Base-by-base conservation (phyloP, 2,888 invertebrate species). In the Agrochola lota region DNA sequence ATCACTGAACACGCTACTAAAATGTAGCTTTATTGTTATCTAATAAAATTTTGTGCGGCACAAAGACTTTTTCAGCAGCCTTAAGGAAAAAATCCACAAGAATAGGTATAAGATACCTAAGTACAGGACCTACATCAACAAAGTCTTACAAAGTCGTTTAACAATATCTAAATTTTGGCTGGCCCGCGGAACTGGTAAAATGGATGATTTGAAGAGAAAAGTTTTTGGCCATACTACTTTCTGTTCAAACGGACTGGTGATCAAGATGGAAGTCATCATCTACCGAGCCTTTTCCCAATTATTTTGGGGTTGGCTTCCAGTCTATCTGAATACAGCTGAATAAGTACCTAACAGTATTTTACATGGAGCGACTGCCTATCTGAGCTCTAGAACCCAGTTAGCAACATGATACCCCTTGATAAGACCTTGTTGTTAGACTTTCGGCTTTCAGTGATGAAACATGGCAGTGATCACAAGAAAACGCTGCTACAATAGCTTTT, bases 1-100 rank as follows among this genome's bases (percentile, higher is more conserved):
- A 85, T 78, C 80, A 81, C 83, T 78, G 85, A 73, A 83, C 77
- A 81, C 64, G 87, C 90, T 91, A 89, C 90, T 91, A 87, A 90
- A 90, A 84, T 85, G 75, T 73, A 63, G 62, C 62, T 79, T 74
- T 63, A 77, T 66, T 73, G 46, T 80, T 60, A 55, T 74, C 52
- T 49, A 11, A 52, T 57, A 69, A 73, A 73, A 52, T 35, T n/a
- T 35, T 43, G 23, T 46, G 17, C 7, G 2, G 40, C n/a, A n/a
- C 15, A 17, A 6, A 7, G 2, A 4, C 1, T 15, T 40, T 67
- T 55, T 23, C 26, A 40, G 26, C 26, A 55, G 15, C 0, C 15
- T 63, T 55, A 8, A 15, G 40, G 3, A 55, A 55, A 64, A 20
- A 8, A n/a, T 6, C 11, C 20, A 49, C 20, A 20, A 17, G 17